Conservation (phyloP, 2,888 invertebrate species). For the Cryptocephalus primarius region DNA sequence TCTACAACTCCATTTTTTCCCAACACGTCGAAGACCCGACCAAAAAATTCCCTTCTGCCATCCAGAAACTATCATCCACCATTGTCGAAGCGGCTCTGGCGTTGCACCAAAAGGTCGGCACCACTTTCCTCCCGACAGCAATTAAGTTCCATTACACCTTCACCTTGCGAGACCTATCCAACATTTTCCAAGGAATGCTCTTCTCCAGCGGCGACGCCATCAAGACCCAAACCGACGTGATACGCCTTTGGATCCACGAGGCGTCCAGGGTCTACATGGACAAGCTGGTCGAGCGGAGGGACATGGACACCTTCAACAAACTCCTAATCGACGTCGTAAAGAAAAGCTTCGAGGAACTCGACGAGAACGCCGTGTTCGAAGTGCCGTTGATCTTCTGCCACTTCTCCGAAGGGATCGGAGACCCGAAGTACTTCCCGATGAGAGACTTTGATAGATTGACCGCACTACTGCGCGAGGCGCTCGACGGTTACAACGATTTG, state of each 20-base stretch:
- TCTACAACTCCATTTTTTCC: conserved; percentile 71
- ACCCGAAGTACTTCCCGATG: conserved; percentile 81
- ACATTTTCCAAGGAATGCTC: conserved; percentile 86
- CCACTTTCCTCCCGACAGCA: conserved; percentile 82
- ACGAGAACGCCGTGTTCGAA: conserved; percentile 59
- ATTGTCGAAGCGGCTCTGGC: conserved; percentile 63
- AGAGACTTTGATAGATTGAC: conserved; percentile 58
- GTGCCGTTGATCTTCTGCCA: conserved; percentile 84
- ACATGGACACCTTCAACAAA: conserved; percentile 63
- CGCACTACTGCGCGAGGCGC: conserved; percentile 66
- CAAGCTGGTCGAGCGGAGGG: conserved; percentile 73
- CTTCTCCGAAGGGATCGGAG: conserved; percentile 84
- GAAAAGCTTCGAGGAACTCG: conserved; percentile 64
- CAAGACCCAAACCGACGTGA: conserved; percentile 55
- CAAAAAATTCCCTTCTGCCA: conserved; percentile 52
- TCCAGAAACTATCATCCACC: conserved; percentile 48
- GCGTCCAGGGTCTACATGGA: conserved; percentile 84
- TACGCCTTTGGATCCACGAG: conserved; percentile 85
- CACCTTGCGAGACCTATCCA: conserved; percentile 84
- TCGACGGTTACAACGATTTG: conserved; percentile 74
- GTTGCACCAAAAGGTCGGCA: conserved; percentile 64
- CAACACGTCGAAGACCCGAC: conserved; percentile 59
- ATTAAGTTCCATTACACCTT: conserved; percentile 92
- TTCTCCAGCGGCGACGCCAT: conserved; percentile 64
- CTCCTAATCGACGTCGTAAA: conserved; percentile 64